A percentile compares a stretch with the other conserved stretches of the same genome.
Evolutionary conservation across 2,888 invertebrate genomes (phyloP).

Genomic region (Trisateles emortualis): DNA sequence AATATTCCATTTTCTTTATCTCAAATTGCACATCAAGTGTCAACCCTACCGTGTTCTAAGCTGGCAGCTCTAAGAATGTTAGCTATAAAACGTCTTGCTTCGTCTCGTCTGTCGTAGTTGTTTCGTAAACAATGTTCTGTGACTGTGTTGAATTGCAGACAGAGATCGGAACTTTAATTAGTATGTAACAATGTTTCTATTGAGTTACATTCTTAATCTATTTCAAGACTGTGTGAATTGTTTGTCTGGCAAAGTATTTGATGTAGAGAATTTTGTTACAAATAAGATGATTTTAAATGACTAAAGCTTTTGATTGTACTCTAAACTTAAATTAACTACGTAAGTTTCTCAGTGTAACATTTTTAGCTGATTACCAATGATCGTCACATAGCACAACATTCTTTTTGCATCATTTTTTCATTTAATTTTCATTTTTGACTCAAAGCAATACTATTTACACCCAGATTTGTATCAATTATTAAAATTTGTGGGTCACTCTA

Average conservation of each 20-base stretch:
- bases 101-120: slow-evolving; percentile 19
- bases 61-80: background rate
- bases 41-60: slow-evolving; percentile 19
- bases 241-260: background rate
- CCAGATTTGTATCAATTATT: too few species aligned
- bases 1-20: background rate
- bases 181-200: slow-evolving; percentile 36
- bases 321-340: too few species aligned
- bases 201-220: slow-evolving; percentile 27
- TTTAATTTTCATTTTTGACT: too few species aligned
- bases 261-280: too few species aligned
- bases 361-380: too few species aligned
- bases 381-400: too few species aligned
- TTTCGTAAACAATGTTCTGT: slow-evolving; percentile 33
- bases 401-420: too few species aligned
- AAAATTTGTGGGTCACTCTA: too few species aligned
- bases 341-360: too few species aligned
- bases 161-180: slow-evolving; percentile 44
- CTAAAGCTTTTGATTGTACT: too few species aligned
- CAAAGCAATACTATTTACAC: too few species aligned
- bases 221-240: slow-evolving; percentile 7
- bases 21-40: background rate
- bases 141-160: slow-evolving; percentile 18
- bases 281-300: too few species aligned
- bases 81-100: slow-evolving; percentile 24